Conservation (phyloP, 2,797 vertebrate species). For the Phataginus tetradactyla region DNA sequence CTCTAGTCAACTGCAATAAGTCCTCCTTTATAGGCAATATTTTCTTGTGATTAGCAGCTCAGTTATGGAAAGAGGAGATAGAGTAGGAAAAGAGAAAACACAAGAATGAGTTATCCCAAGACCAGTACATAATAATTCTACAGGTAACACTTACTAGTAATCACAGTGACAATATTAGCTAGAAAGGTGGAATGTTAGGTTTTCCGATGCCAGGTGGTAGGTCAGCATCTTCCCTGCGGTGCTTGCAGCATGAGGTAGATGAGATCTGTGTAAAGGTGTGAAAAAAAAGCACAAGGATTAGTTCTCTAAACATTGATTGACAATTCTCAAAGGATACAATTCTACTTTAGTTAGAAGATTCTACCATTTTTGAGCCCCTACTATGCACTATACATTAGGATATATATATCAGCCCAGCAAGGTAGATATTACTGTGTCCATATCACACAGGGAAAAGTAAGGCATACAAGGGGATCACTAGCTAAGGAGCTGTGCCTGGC, state of each 20-base stretch:
- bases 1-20: neutral
- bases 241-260: neutral
- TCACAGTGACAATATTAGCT: neutral
- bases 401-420: neutral
- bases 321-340: neutral
- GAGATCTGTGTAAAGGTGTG: neutral
- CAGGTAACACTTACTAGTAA: neutral
- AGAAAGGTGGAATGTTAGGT: neutral
- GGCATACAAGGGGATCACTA: neutral
- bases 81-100: slow-evolving; percentile 3
- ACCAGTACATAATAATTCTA: neutral
- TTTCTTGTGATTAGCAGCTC: neutral
- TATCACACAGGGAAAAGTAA: slow-evolving; percentile 26
- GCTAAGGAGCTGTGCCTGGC: neutral
- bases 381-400: neutral
- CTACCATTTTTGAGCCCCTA: neutral
- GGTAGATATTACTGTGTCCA: neutral
- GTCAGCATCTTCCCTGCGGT: neutral
- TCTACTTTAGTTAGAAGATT: neutral
- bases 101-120: slow-evolving; percentile 47
- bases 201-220: neutral
- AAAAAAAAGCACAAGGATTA: neutral
- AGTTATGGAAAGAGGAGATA: slow-evolving; percentile 18
- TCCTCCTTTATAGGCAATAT: neutral
- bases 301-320: neutral